These are phyloP conservation scores for Drosophila watanabei DNA, from an alignment of 1,140 invertebrate species.

Conservation along the genomic window DNA sequence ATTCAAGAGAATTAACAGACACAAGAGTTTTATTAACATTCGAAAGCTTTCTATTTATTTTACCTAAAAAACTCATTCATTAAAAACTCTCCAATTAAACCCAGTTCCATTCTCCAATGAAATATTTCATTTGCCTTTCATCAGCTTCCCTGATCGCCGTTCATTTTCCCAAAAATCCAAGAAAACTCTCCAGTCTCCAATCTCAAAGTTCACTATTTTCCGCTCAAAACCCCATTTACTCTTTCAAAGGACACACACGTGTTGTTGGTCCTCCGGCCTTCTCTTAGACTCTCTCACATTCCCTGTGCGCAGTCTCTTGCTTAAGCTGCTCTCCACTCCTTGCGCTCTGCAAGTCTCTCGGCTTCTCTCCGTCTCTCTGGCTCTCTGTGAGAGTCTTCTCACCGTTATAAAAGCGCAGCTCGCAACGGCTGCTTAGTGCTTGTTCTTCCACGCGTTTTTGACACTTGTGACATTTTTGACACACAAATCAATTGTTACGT, in stretches of 20 bases:
- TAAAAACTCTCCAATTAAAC: background rate
- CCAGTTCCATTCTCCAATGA: background rate
- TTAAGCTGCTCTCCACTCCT: conserved; percentile 17
- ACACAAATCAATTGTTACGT: conserved; percentile 86
- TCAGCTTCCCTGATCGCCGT: conserved; percentile 1
- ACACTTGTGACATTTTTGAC: conserved; percentile 85
- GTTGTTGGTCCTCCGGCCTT: conserved; percentile 33
- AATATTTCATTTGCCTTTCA: background rate
- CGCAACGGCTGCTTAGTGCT: conserved; percentile 21
- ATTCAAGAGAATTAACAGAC: too few relatives aligned
- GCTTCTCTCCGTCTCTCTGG: conserved; percentile 32
- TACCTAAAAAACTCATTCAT: too few relatives aligned
- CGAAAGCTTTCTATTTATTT: too few relatives aligned
- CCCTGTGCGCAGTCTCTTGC: conserved; percentile 57
- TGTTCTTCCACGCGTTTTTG: conserved; percentile 64
- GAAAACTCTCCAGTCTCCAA: conserved; percentile 12
- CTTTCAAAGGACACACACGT: conserved; percentile 67
- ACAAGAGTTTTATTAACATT: too few relatives aligned
- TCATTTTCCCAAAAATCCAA: background rate
- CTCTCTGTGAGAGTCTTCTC: conserved; percentile 17
- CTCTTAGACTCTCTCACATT: conserved; percentile 26
- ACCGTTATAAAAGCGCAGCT: conserved; percentile 28
- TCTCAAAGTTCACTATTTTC: background rate
- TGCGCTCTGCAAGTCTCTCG: conserved; percentile 24
- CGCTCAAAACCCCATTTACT: conserved; percentile 4